Conservation (phyloP, 2,888 invertebrate genomes). For the Thecocarcelia acutangulata region DNA sequence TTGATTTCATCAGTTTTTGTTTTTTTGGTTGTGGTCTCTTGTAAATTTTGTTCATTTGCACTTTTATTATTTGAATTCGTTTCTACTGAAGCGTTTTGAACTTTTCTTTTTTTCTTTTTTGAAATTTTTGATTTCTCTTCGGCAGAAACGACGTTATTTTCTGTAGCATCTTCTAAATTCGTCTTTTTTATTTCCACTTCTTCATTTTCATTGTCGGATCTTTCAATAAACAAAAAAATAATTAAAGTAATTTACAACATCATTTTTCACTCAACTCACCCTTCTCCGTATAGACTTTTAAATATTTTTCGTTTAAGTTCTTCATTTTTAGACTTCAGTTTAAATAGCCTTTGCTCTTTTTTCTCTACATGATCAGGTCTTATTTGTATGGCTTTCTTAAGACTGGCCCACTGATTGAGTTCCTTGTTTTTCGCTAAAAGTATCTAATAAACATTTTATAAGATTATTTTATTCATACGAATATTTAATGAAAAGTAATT, state of each 20-base stretch:
- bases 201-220: conserved; percentile 78
- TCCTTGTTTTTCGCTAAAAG: conserved; percentile 95
- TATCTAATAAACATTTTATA: conserved; percentile 84
- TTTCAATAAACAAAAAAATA: conserved; percentile 20
- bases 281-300: conserved; percentile 86
- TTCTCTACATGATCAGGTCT: conserved; percentile 89
- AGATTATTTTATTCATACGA: neutral
- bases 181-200: conserved; percentile 72
- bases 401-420: conserved; percentile 96
- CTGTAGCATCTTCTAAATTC: neutral
- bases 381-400: conserved; percentile 92
- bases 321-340: conserved; percentile 87
- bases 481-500: neutral
- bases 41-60: neutral
- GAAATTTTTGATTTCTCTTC: conserved; percentile 57
- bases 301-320: conserved; percentile 90
- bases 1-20: conserved; percentile 8
- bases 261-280: conserved; percentile 70
- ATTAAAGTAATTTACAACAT: too few species aligned
- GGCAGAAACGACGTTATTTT: neutral
- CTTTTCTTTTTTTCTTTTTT: conserved; percentile 67
- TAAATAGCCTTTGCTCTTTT: conserved; percentile 89
- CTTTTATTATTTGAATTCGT: neutral
- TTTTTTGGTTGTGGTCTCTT: conserved; percentile 38
- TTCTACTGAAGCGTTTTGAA: conserved; percentile 6